phyloP scores from a whole-genome alignment of 2,797 vertebrate species.

The Zalophus californianus region DNA sequence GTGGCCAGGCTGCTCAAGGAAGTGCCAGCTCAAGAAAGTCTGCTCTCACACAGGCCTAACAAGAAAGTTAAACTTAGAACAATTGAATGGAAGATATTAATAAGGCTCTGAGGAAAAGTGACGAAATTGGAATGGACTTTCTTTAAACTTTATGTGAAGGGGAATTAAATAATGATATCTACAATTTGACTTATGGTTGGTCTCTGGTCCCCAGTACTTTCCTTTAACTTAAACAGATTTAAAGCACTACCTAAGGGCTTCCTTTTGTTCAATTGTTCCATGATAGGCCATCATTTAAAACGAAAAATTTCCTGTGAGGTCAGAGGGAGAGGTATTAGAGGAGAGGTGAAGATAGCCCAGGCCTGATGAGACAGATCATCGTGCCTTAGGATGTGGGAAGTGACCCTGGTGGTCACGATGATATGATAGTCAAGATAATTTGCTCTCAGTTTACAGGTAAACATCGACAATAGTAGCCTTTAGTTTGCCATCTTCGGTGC shows the following conservation, averaged over 20 bases:
- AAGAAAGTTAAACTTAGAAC: slow-evolving; percentile 30
- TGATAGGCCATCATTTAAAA: not conserved
- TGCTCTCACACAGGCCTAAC: not conserved
- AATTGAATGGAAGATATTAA: not conserved
- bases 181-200: not conserved
- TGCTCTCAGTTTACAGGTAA: not conserved
- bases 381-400: not conserved
- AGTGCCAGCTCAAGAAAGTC: not conserved
- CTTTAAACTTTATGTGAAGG: not conserved
- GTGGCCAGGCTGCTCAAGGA: not conserved
- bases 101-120: not conserved
- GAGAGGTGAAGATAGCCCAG: not conserved
- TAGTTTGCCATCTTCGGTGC: not conserved
- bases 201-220: not conserved
- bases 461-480: not conserved
- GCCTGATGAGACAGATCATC: not conserved
- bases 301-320: not conserved
- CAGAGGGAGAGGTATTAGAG: not conserved
- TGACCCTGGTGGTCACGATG: not conserved
- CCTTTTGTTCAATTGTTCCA: not conserved
- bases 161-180: not conserved
- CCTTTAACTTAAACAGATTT: not conserved
- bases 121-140: not conserved
- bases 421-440: not conserved
- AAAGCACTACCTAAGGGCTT: not conserved